phyloP scores from a whole-genome alignment of 2,797 vertebrate genomes.

The Aotus griseimembra region DNA sequence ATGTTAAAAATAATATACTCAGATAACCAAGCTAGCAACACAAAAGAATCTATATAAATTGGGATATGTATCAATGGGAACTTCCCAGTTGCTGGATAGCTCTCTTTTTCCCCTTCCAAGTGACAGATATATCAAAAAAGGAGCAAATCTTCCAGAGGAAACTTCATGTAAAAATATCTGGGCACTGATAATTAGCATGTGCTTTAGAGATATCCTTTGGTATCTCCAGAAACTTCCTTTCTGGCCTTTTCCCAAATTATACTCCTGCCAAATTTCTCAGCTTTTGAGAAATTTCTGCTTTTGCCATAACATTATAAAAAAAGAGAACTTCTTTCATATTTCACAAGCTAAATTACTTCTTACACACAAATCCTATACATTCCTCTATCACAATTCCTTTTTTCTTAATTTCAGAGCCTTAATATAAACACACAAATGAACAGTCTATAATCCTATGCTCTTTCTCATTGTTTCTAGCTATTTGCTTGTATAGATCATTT shows the following conservation, averaged over 20 bases:
- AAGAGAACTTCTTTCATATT: not conserved
- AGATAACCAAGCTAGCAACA: not conserved
- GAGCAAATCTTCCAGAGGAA: not conserved
- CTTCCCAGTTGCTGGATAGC: not conserved
- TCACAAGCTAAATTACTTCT: slow-evolving; percentile 2
- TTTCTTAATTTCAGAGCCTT: not conserved
- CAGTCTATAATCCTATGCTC: accelerated
- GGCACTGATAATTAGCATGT: slow-evolving; percentile 54
- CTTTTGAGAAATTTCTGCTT: slow-evolving; percentile 50
- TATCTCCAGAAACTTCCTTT: slow-evolving; percentile 61
- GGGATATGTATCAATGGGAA: not conserved
- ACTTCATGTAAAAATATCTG: slow-evolving; percentile 59
- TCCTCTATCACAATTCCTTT: not conserved
- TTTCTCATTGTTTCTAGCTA: not conserved
- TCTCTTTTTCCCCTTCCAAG: not conserved
- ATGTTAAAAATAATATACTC: not conserved
- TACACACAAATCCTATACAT: not conserved
- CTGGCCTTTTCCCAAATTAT: slow-evolving; percentile 54
- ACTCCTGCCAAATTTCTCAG: slow-evolving; percentile 58
- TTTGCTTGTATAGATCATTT: not conserved
- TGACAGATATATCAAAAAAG: slow-evolving; percentile 54
- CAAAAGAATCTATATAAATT: not conserved
- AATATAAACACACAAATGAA: not conserved
- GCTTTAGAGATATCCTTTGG: slow-evolving; percentile 54
- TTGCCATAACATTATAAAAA: slow-evolving; percentile 1